Evolutionary conservation across 1,140 invertebrate species (phyloP), one percentile per base, ranked within the genome.

Genomic region (Cylas formicarius): DNA sequence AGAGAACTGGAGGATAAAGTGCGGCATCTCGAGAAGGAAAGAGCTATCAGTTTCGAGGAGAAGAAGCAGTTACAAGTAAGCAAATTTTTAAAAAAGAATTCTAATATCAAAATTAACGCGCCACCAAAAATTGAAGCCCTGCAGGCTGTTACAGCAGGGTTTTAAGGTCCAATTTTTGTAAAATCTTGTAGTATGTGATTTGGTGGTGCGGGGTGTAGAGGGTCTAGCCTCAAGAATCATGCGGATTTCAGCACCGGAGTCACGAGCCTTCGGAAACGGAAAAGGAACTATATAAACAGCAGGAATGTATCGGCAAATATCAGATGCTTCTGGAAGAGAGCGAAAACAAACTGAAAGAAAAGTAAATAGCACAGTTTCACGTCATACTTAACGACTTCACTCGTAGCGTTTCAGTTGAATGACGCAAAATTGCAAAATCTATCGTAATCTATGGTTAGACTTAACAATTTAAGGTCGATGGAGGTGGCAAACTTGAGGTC

Each of bases 1-100:
- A 52, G 50, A 35, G 58, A 55, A 21, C 41, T 50, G n/a, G 50
- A 60, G 43, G 58, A 63, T 22, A 56, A 56, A 44, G 50, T 63
- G 8, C 37, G 22, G 10, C 8, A 9, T 1, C 34, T 46, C 4
- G 44, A 52, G 44, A 22, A 42, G n/a, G 32, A 52, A 26, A 8
- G 29, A 22, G 21, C 34, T 9, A 14, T 20, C 13, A 35, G 40
- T 4, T 9, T 32, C 8, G 36, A 47, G 40, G 36, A 47, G 21
- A 23, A 19, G 17, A n/a, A 21, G 10, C 19, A 18, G 26, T 10
- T 32, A 2, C 21, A 47, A 18, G 41, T 34, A 14, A 18, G 38
- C 3, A 8, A 28, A n/a, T n/a, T n/a, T n/a, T n/a, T n/a, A n/a
- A n/a, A n/a, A n/a, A n/a, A n/a, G n/a, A n/a, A n/a, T n/a, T n/a